Percentiles rank a stretch among this genome's conserved stretches.
Conservation (phyloP, 2,797 vertebrate species). For the Caiman crocodilus region DNA sequence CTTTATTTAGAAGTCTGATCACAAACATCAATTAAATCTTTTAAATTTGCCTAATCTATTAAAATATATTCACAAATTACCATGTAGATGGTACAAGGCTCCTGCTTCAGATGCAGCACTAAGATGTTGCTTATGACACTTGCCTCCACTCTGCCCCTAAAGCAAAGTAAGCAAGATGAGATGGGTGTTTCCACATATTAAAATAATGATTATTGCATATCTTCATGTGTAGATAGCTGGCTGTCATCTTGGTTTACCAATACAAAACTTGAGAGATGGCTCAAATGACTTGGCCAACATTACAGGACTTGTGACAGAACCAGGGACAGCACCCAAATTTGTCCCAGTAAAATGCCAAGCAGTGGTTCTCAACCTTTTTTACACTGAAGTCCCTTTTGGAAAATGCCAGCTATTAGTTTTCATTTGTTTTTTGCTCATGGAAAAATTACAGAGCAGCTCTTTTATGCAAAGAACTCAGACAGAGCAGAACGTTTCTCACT, state of each 20-base stretch:
- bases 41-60: no score
- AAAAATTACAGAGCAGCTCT: no score
- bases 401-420: no score
- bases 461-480: no score
- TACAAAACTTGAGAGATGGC: neutral
- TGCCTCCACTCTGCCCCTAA: neutral
- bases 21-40: neutral
- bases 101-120: neutral
- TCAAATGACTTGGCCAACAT: neutral
- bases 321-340: neutral
- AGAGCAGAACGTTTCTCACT: no score
- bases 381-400: no score
- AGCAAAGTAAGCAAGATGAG: neutral
- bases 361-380: no score
- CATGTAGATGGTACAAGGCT: neutral
- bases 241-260: neutral
- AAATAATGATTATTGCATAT: neutral
- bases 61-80: no score
- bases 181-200: neutral
- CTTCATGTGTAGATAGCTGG: neutral
- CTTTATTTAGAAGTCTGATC: neutral
- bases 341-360: neutral
- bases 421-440: no score
- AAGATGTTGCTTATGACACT: neutral
- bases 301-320: neutral